Percentiles rank a stretch among this genome's conserved stretches.
These are phyloP conservation scores for Homalodisca vitripennis DNA, from an alignment of 1,140 invertebrate genomes.

Conservation along the genomic window DNA sequence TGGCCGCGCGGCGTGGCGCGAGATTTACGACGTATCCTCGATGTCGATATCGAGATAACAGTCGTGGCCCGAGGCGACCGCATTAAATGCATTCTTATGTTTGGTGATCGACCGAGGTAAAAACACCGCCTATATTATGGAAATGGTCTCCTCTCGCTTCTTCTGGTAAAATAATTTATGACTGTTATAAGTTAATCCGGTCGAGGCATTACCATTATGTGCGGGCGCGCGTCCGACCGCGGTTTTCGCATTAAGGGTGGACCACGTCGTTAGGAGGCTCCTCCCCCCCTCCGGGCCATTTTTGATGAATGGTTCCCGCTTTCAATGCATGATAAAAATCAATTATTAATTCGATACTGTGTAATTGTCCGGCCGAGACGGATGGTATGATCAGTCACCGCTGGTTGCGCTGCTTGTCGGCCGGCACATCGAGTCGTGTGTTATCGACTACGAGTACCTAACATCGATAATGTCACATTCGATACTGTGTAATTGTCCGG, in stretches of 20 bases:
- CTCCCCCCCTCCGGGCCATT: not conserved
- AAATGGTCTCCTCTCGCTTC: not conserved
- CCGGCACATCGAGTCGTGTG: too few relatives aligned
- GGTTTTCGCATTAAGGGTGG: not conserved
- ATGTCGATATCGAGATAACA: not conserved
- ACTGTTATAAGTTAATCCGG: conserved; percentile 14
- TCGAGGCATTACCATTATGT: not conserved
- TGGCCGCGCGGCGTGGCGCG: too few relatives aligned
- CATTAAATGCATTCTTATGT: not conserved
- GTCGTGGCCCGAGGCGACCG: too few relatives aligned
- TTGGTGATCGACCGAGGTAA: not conserved
- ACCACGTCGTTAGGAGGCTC: too few relatives aligned
- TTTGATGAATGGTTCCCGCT: not conserved
- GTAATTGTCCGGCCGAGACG: too few relatives aligned
- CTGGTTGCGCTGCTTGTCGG: too few relatives aligned
- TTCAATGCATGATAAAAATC: not conserved
- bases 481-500: too few relatives aligned
- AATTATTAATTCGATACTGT: not conserved
- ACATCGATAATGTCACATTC: too few relatives aligned
- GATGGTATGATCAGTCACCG: too few relatives aligned
- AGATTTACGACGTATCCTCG: too few relatives aligned
- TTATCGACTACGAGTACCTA: too few relatives aligned
- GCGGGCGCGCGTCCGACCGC: too few relatives aligned
- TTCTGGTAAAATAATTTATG: conserved; percentile 21
- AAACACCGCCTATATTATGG: not conserved